Percentiles rank a stretch among this genome's conserved stretches.
These are phyloP conservation scores for Sceloporus undulatus DNA, from an alignment of 2,113 vertebrate species.

Conservation along the genomic window DNA sequence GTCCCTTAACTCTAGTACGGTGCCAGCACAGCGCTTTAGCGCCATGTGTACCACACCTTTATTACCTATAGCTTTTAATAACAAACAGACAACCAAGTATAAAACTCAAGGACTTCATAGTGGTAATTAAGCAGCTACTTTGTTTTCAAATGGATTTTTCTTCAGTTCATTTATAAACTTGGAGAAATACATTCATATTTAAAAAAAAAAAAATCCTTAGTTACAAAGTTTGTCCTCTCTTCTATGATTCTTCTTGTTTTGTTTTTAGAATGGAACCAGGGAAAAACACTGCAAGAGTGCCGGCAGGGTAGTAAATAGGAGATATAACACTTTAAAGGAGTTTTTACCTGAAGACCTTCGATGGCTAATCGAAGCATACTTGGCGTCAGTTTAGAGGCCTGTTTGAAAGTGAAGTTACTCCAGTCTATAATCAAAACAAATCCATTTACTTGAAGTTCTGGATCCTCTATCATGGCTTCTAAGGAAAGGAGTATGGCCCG, in stretches of 20 bases:
- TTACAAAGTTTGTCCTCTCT: neutral
- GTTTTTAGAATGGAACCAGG: neutral
- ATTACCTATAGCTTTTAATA: neutral
- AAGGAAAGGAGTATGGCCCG: slow-evolving; percentile 95
- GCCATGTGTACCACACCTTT: neutral
- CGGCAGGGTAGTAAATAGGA: neutral
- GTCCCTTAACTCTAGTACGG: no score
- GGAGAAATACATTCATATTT: neutral
- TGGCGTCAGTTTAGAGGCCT: slow-evolving; percentile 96
- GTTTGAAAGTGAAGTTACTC: slow-evolving; percentile 99
- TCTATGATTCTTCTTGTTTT: accelerated
- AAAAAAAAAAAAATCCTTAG: neutral
- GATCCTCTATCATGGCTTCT: slow-evolving; percentile 98
- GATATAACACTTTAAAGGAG: neutral
- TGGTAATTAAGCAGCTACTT: neutral
- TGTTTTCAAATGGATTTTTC: neutral
- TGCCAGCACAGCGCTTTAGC: no score
- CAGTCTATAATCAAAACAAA: slow-evolving; percentile 99
- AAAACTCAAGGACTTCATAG: neutral
- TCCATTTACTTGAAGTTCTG: slow-evolving; percentile 97
- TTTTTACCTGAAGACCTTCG: slow-evolving; percentile 93
- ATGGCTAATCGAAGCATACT: slow-evolving; percentile 98
- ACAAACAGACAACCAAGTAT: neutral
- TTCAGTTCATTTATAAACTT: neutral
- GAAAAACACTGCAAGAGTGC: accelerated